A percentile compares a stretch with the other conserved stretches of the same genome.
Evolutionary conservation across 2,113 vertebrate genomes (phyloP).

Genomic region (Oreochromis spilurus): DNA sequence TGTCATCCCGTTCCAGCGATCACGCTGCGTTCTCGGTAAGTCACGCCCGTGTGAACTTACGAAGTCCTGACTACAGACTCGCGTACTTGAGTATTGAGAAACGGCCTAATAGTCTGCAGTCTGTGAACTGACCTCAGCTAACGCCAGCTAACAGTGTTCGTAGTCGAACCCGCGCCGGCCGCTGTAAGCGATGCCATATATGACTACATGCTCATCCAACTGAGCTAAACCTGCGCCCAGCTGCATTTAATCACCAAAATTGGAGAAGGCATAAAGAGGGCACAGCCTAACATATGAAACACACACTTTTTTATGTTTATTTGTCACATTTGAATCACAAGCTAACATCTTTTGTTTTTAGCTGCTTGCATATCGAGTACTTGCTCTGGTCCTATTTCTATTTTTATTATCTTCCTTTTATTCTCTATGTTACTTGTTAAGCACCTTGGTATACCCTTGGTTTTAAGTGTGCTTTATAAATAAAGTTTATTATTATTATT

Average conservation of each 20-base stretch:
- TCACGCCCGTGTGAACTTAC: background rate
- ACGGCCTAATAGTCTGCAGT: background rate
- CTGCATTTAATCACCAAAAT: background rate
- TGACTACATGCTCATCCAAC: background rate
- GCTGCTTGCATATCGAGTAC: no score
- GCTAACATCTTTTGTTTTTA: no score
- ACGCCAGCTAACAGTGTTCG: background rate
- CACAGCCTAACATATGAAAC: background rate
- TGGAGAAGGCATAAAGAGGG: rapidly evolving
- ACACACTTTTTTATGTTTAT: no score
- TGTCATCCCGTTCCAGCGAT: background rate
- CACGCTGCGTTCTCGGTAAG: background rate
- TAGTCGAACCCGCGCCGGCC: background rate
- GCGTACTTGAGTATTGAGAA: background rate
- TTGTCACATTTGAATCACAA: no score
- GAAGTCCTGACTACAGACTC: background rate
- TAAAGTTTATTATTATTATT: no score
- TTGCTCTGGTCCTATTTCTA: no score
- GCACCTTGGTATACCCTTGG: no score
- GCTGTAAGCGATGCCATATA: background rate
- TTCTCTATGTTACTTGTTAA: no score
- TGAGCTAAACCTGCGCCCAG: background rate
- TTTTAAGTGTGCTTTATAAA: no score
- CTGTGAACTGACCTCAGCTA: background rate
- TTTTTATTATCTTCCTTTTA: no score